Base-by-base conservation (phyloP, 2,113 vertebrate species). In the Solenodon paradoxus region DNA sequence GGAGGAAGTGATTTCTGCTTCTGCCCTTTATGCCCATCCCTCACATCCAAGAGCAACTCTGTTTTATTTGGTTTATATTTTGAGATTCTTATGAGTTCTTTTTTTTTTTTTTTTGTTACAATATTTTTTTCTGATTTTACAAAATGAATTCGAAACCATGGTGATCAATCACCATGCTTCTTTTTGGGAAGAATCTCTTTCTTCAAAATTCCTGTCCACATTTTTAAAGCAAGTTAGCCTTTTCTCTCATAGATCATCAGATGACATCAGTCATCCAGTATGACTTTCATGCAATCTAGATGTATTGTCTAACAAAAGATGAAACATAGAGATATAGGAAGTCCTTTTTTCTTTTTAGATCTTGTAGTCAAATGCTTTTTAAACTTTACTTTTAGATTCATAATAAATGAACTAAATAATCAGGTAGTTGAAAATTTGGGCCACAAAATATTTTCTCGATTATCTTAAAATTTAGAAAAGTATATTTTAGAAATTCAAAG, bases 361-460 rank as follows among this genome's bases (percentile, higher is more conserved):
- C 47, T 53, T 40, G 53, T n/a, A 71, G 45, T 66, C 55, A 64
- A 86, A 20, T 38, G 12, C 42, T 86, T 85, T 71, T 77, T 26
- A 80, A 85, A 92, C 32, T 80, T 90, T 95, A 75, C 59, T 79
- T 83, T 80, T 93, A 77, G 61, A 74, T 79, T 83, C 74, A 42
- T 94, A 87, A 68, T 49, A 86, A 89, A 72, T 74, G 61, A 64
- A 90, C n/a, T 78, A 78, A 91, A 77, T 81, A 45, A 81, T 66
- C 13, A 72, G 74, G 61, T 72, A 83, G 13, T 94, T 94, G 19
- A 55, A 63, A 78, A 59, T 68, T 32, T 63, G 32, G 32, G 40
- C 13, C 59, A 80, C 66, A 32, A 86, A 28, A 74, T 81, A 69
- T 30, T 82, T 72, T 80, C 22, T 61, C 16, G 40, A 38, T 49